Base-by-base conservation (phyloP, 1,140 invertebrate genomes). In the Oryzaephilus surinamensis region DNA sequence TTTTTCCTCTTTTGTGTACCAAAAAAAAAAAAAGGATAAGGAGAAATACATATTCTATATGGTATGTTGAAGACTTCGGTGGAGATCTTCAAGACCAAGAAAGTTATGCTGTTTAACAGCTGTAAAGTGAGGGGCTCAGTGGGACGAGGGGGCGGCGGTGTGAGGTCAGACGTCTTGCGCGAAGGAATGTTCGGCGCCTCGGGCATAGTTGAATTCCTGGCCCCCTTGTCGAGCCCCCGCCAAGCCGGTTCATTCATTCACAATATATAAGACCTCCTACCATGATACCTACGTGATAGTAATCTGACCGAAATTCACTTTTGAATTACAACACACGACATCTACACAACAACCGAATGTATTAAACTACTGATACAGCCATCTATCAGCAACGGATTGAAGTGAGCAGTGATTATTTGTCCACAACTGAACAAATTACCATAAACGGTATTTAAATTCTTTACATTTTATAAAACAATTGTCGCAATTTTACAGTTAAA, bases 181-280 rank as follows among this genome's bases (percentile, higher is more conserved):
- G 46, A 64, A 69, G 69, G 70, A 73, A 73, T 73, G 69, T 67
- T 46, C 67, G 67, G 69, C 69, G 70, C 69, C 69, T 64, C 64
- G 60, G 69, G 69, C 67, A 64, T 56, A 45, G 46, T 65, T 62
- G 65, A 62, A 70, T 71, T 70, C 67, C 66, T 66, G 62, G 61
- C 64, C 64, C 45, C 51, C 48, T 45, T 47, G 45, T 43, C 58
- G 58, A 57, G 61, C 60, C 55, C 62, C 66, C 52, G 45, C 48
- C 45, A 43, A 48, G 44, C 45, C 45, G 43, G 43, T 52, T 52
- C 54, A 54, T 57, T 57, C 52, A 54, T 57, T 52, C 45, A 51
- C 43, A 46, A 46, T 41, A 43, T 15, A 16, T 27, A 33, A n/a
- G 52, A 57, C 52, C 52, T 57, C 52, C 52, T 52, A 54, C 50